Evolutionary conservation across 2,797 vertebrate species (phyloP).

Genomic region (Eupleurogrammus muticus): DNA sequence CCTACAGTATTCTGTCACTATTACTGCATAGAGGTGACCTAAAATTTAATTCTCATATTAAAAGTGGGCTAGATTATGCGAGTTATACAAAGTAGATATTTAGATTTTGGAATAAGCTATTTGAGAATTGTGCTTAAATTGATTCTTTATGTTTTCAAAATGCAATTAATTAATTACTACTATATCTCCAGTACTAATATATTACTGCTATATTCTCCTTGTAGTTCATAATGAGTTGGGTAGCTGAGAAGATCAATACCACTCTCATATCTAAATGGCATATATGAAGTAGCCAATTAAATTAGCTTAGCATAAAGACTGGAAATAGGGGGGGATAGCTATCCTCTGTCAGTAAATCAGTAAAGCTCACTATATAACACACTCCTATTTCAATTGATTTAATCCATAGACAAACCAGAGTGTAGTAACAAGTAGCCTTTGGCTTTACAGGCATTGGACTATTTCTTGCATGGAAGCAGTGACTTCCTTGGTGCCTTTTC

Average conservation of each 20-base stretch:
- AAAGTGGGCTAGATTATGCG: slow-evolving; percentile 36
- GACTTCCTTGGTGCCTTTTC: not conserved
- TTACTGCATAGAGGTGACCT: slow-evolving; percentile 38
- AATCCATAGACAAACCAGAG: not conserved
- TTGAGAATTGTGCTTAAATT: not conserved
- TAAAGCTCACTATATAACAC: no score
- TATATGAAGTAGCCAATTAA: not conserved
- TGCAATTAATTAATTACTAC: not conserved
- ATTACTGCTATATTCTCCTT: no score
- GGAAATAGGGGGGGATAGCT: no score
- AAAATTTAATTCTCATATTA: slow-evolving; percentile 32
- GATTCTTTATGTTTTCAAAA: not conserved
- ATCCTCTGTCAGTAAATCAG: no score
- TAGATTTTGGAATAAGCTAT: not conserved
- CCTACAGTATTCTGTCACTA: slow-evolving; percentile 51
- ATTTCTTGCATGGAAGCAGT: not conserved
- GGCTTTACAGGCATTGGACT: no score
- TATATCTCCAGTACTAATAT: not conserved
- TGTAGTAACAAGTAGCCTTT: not conserved
- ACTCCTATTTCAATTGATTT: no score
- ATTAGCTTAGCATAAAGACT: no score
- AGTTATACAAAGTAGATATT: not conserved
- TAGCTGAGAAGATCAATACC: not conserved
- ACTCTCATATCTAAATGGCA: not conserved
- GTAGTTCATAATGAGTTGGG: fast-evolving